Evolutionary conservation across 2,888 invertebrate genomes (phyloP), one percentile per base, ranked within the genome.

Genomic region (Clitarchus hookeri): DNA sequence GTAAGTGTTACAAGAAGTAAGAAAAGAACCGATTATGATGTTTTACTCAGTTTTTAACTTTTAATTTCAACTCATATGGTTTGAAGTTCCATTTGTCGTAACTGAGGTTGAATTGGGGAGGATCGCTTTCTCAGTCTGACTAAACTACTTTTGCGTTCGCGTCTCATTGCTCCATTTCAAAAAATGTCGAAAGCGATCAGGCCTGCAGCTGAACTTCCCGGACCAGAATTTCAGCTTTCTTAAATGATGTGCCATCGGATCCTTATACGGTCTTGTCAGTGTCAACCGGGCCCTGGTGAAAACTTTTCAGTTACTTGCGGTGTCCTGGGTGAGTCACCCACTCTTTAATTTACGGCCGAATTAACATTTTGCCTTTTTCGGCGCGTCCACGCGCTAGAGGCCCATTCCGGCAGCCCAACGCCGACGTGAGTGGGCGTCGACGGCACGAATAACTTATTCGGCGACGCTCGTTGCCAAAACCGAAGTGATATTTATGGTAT

Each of bases 271-370:
- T n/a, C 23, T 65, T n/a, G 65, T 65, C 6, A n/a, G 65, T 65
- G 65, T 65, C 65, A 65, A 65, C 65, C 23, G 65, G 65, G n/a
- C 65, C 65, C 65, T 36, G 65, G 19, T 65, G 23, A 23, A 65
- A 65, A 65, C 65, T 23, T 16, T 65, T 65, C 65, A 65, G 65
- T 65, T n/a, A n/a, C 65, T n/a, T 19, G n/a, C 65, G 65, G 8
- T 19, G 65, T 23, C 65, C 23, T 23, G 65, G 23, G 65, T 65
- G 65, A 65, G 65, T 65, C 65, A 65, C 65, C 19, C 65, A n/a
- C 23, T 65, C n/a, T 53, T 53, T 65, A 65, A 65, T 65, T 65
- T 65, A 65, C n/a, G 65, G 65, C 65, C 65, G 65, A 65, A 65
- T 65, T 65, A 65, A 65, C 65, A 65, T 65, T 65, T 65, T 23